Percentiles rank a stretch among this genome's conserved stretches.
These are phyloP conservation scores for Tylochromis polylepis DNA, from an alignment of 2,113 vertebrate genomes.

Conservation along the genomic window DNA sequence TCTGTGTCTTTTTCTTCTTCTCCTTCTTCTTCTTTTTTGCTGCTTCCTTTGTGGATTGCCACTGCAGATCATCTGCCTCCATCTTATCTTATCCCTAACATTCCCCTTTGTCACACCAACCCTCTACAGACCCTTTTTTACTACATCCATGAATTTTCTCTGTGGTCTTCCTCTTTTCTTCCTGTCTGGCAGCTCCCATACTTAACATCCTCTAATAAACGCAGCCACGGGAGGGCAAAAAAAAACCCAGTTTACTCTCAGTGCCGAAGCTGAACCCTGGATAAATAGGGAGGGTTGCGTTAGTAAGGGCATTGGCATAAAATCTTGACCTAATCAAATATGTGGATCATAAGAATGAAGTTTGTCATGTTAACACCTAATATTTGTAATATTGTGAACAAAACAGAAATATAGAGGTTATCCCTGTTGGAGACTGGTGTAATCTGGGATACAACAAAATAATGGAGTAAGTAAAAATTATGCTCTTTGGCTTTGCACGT, in stretches of 20 bases:
- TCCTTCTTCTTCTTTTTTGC: neutral
- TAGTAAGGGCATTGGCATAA: neutral
- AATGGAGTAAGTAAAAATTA: neutral
- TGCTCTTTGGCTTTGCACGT: neutral
- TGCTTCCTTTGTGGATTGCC: neutral
- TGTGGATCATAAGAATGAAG: neutral
- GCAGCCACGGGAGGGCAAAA: neutral
- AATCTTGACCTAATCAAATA: neutral
- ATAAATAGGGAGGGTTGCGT: neutral
- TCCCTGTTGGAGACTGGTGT: neutral
- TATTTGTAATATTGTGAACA: neutral
- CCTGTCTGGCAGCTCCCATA: too few species aligned
- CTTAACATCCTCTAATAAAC: neutral
- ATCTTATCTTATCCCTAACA: neutral
- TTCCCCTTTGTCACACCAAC: neutral
- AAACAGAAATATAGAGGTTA: neutral
- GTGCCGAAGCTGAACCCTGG: neutral
- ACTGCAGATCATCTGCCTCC: neutral
- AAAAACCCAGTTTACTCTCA: neutral
- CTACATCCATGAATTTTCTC: too few species aligned
- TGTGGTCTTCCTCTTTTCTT: too few species aligned
- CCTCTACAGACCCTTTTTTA: neutral
- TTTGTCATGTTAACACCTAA: neutral
- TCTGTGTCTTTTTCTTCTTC: neutral
- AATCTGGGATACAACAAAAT: neutral